Evolutionary conservation across 2,797 vertebrate genomes (phyloP).

Genomic region (Avahi laniger): DNA sequence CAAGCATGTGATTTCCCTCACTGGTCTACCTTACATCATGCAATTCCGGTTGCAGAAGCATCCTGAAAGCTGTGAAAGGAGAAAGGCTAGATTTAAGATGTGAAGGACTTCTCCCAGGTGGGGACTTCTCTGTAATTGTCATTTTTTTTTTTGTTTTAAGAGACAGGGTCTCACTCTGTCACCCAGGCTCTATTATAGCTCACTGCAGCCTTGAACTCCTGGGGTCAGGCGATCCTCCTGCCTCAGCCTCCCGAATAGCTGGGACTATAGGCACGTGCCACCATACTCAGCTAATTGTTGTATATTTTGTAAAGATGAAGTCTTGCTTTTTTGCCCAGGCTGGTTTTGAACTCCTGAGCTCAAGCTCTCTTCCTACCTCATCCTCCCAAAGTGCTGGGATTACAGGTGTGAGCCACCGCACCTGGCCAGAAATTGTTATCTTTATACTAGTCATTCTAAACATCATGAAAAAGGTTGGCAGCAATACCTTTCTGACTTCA

Average conservation of each 20-base stretch:
- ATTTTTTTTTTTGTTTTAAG: background rate
- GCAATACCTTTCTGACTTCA: background rate
- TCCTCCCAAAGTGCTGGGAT: background rate
- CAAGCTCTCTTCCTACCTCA: background rate
- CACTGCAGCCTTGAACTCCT: background rate
- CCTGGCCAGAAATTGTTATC: background rate
- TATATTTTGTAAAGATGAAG: background rate
- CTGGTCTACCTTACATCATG: background rate
- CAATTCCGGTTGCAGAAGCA: background rate
- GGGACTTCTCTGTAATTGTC: background rate
- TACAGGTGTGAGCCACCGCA: background rate
- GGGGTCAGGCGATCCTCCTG: background rate
- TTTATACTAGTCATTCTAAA: background rate
- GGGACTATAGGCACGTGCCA: background rate
- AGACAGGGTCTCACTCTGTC: background rate
- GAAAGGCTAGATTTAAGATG: background rate
- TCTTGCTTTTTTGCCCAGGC: background rate
- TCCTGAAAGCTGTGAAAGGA: background rate
- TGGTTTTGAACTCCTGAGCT: background rate
- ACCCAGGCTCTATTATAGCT: background rate
- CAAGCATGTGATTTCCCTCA: background rate
- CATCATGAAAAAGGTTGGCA: background rate
- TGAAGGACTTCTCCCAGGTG: background rate
- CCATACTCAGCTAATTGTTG: background rate
- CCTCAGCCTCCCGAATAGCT: background rate